Conservation (phyloP, 1,140 invertebrate genomes). For the Ectropis grisescens region DNA sequence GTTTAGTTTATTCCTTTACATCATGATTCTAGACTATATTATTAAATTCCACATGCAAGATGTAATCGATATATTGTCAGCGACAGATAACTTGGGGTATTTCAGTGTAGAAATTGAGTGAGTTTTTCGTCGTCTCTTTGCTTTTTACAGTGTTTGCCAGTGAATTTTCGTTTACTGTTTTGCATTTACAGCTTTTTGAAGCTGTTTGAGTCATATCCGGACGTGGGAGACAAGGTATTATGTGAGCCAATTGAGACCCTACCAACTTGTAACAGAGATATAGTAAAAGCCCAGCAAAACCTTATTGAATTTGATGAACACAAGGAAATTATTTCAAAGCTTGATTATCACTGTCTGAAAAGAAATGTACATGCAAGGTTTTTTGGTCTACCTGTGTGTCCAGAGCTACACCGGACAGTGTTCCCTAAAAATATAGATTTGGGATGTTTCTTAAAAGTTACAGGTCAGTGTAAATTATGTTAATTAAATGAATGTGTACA, state of each 20-base stretch:
- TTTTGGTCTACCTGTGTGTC: slow-evolving; percentile 71
- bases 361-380: slow-evolving; percentile 76
- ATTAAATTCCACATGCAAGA: slow-evolving; percentile 47
- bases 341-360: slow-evolving; percentile 69
- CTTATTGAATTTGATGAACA: slow-evolving; percentile 63
- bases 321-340: slow-evolving; percentile 23
- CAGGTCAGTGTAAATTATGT: too few relatives aligned
- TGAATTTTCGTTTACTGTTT: too few relatives aligned
- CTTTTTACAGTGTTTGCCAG: neutral
- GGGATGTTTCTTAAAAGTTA: slow-evolving; percentile 76
- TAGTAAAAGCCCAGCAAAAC: slow-evolving; percentile 72
- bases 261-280: slow-evolving; percentile 74
- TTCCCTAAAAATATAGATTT: slow-evolving; percentile 78
- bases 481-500: too few relatives aligned
- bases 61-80: slow-evolving; percentile 44
- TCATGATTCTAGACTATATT: slow-evolving; percentile 55
- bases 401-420: slow-evolving; percentile 71
- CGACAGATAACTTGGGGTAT: slow-evolving; percentile 39
- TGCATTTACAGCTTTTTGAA: slow-evolving; percentile 52
- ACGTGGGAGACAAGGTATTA: slow-evolving; percentile 56
- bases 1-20: too few relatives aligned
- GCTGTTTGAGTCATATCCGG: slow-evolving; percentile 59
- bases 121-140: slow-evolving; percentile 10
- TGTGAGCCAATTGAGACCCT: slow-evolving; percentile 50
- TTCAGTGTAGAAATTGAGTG: slow-evolving; percentile 62